These are phyloP conservation scores for Caenorhabditis tropicalis DNA, from an alignment of 1,140 invertebrate genomes.

Conservation along the genomic window DNA sequence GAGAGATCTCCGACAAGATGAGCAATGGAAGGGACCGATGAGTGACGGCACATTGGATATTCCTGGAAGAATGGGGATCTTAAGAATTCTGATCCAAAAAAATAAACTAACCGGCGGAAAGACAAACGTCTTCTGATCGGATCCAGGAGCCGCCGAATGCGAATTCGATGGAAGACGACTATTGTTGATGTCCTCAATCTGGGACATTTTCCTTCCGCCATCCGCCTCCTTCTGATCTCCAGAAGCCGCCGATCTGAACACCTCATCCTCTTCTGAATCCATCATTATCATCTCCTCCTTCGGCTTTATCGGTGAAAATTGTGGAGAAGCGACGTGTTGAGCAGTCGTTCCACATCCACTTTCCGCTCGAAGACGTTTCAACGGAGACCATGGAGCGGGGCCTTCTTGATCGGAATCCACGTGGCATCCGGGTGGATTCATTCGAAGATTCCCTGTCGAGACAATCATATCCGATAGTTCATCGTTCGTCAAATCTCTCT, in stretches of 20 bases:
- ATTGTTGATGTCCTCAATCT: constrained; percentile 28
- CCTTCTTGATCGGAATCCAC: neutral
- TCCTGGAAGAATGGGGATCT: neutral
- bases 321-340: neutral
- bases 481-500: neutral
- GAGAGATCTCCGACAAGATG: constrained; percentile 12
- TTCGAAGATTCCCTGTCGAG: constrained; percentile 9
- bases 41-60: constrained; percentile 29
- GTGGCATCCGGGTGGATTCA: neutral
- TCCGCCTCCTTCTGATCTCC: too few relatives aligned
- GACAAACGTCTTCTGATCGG: neutral
- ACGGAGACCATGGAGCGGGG: constrained; percentile 5
- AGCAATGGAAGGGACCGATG: constrained; percentile 19
- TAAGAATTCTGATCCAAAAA: neutral
- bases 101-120: neutral
- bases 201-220: neutral
- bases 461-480: constrained; percentile 35
- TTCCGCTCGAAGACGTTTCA: constrained; percentile 25
- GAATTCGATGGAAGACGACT: constrained; percentile 17
- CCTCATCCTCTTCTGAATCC: neutral
- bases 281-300: neutral
- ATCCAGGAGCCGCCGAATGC: neutral
- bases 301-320: constrained; percentile 11
- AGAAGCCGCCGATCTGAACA: neutral
- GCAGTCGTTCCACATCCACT: neutral